These are phyloP conservation scores for Diprion similis DNA, from an alignment of 1,140 invertebrate genomes.

Conservation along the genomic window DNA sequence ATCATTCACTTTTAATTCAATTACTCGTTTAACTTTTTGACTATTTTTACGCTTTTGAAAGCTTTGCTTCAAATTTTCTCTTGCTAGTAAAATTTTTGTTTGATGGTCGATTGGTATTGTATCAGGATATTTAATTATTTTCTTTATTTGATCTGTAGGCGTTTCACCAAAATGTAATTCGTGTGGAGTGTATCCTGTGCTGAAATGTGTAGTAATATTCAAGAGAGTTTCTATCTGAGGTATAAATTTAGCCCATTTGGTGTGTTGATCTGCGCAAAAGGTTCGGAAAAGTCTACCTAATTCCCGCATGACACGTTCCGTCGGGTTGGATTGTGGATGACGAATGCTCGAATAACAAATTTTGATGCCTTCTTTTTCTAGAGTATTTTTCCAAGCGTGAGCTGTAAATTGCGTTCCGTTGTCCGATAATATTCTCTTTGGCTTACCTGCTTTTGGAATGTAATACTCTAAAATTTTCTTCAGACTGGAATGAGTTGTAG, in stretches of 20 bases:
- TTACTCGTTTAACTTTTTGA: background rate
- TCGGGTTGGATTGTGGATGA: constrained; percentile 26
- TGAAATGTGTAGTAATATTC: constrained; percentile 44
- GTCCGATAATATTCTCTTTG: constrained; percentile 20
- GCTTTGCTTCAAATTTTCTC: background rate
- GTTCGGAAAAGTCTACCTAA: constrained; percentile 37
- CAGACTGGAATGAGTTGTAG: constrained; percentile 27
- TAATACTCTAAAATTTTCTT: constrained; percentile 21
- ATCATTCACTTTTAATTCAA: background rate
- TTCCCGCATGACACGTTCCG: constrained; percentile 33
- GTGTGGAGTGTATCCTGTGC: constrained; percentile 42
- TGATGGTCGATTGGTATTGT: background rate
- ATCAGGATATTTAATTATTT: constrained; percentile 1
- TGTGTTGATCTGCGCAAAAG: constrained; percentile 30
- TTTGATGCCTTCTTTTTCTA: constrained; percentile 29
- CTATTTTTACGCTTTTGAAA: constrained; percentile 4
- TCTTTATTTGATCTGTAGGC: constrained; percentile 21
- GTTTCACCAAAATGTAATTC: constrained; percentile 42
- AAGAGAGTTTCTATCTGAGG: constrained; percentile 37
- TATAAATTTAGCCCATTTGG: constrained; percentile 24
- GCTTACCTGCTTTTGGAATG: constrained; percentile 10
- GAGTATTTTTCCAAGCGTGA: constrained; percentile 23
- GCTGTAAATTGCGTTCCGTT: constrained; percentile 27
- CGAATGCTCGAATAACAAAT: constrained; percentile 26
- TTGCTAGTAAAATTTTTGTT: constrained; percentile 2